Evolutionary conservation across 1,140 invertebrate species (phyloP).

Genomic region (Microplitis mediator): DNA sequence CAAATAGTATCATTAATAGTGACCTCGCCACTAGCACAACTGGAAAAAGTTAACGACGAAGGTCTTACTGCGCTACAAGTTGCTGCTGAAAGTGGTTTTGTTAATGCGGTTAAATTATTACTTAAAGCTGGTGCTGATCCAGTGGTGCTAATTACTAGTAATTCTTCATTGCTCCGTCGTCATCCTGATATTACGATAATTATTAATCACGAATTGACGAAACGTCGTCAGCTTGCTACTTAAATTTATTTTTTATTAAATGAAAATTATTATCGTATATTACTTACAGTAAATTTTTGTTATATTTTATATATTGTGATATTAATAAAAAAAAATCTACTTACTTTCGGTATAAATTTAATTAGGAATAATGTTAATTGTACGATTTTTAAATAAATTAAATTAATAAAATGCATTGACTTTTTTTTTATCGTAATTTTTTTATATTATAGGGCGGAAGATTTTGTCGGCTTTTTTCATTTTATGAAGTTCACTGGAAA

Average conservation of each 20-base stretch:
- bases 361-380: background rate
- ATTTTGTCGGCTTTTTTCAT: background rate
- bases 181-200: constrained; percentile 47
- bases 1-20: constrained; percentile 50
- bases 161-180: constrained; percentile 40
- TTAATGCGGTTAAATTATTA: constrained; percentile 47
- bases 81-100: constrained; percentile 58
- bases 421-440: background rate
- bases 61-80: constrained; percentile 55
- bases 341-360: constrained; percentile 7
- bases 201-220: constrained; percentile 47
- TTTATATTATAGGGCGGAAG: no score
- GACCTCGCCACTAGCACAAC: constrained; percentile 41
- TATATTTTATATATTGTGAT: constrained; percentile 25
- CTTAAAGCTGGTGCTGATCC: constrained; percentile 49
- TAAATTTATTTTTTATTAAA: constrained; percentile 25
- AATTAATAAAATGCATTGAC: constrained; percentile 9
- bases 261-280: background rate
- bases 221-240: constrained; percentile 47
- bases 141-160: constrained; percentile 33
- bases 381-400: constrained; percentile 9
- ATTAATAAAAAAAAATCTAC: constrained; percentile 22
- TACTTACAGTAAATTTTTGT: background rate
- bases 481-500: no score
- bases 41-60: constrained; percentile 53